Evolutionary conservation across 2,888 invertebrate genomes (phyloP), one percentile per base, ranked within the genome.

Genomic region (Lepidonotus clava): DNA sequence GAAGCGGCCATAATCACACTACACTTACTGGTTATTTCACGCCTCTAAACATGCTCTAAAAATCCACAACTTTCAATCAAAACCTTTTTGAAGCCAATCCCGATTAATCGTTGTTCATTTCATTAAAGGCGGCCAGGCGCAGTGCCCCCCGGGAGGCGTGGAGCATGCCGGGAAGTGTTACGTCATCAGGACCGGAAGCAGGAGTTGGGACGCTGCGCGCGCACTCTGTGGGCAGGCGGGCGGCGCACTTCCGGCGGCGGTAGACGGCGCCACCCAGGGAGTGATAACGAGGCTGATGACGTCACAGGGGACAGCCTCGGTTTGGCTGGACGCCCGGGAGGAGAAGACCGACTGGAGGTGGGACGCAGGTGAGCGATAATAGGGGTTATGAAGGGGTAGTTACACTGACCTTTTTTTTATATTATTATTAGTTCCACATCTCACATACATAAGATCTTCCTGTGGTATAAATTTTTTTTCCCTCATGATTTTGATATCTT

Each of bases 141-240:
- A 11, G 18, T 80, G 80, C 80, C n/a, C n/a, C n/a, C 80, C 80
- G 46, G 32, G 6, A 14, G 80, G 46, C 21, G 28, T 28, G 80
- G 41, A 18, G 8, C 80, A 41, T 18, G 51, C 41, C 80, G 80
- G 51, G 24, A 51, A 41, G 80, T 80, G 80, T 51, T 80, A 80
- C 51, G 51, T 80, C 80, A 41, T 46, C 46, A 41, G 32, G 51
- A 0, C 80, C 1, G 80, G 46, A n/a, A 51, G 46, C 1, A 2
- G 32, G 32, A 24, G 46, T 5, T 80, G 80, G 80, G 5, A 18
- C 8, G 80, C 41, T 32, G 80, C 80, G 32, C 41, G 80, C 28
- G 51, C 80, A 46, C 41, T 41, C 46, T 80, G 80, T 24, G 32
- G 14, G 8, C 41, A 46, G 46, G 8, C 18, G 46, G 21, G 28